Evolutionary conservation across 2,888 invertebrate genomes (phyloP).

Genomic region (Epsilonema sp.): DNA sequence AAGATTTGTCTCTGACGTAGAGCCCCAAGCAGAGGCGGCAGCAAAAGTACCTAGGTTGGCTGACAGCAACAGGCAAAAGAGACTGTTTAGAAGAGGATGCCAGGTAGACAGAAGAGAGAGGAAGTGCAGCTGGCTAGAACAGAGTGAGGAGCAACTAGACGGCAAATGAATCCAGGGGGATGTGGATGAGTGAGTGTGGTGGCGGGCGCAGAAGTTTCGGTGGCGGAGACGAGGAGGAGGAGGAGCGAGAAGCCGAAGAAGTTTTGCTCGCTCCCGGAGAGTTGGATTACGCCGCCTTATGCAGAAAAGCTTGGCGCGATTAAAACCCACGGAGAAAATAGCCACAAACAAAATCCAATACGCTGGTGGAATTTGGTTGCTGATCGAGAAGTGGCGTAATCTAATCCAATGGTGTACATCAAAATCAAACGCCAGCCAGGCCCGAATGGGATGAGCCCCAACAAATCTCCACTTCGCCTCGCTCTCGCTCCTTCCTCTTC

Average conservation of each 20-base stretch:
- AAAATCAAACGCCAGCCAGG: background rate
- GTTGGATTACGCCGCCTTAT: background rate
- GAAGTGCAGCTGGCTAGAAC: background rate
- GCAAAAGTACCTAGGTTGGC: too few species aligned
- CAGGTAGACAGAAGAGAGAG: background rate
- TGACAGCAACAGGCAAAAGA: too few species aligned
- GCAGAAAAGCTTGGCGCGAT: background rate
- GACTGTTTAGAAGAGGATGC: background rate
- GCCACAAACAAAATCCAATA: constrained; percentile 7
- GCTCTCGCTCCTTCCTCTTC: too few species aligned
- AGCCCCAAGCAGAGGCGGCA: too few species aligned
- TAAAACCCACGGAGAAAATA: constrained; percentile 2
- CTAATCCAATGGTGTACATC: constrained; percentile 7
- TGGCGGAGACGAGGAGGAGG: too few species aligned
- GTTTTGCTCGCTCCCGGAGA: constrained; percentile 3
- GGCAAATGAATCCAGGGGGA: background rate
- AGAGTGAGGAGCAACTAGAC: background rate
- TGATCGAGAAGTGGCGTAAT: constrained; percentile 6
- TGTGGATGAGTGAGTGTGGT: background rate
- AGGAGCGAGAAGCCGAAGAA: too few species aligned
- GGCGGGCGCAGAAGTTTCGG: too few species aligned
- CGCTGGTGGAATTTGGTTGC: background rate
- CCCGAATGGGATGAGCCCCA: too few species aligned
- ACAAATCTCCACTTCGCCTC: too few species aligned
- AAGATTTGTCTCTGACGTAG: too few species aligned